phyloP scores from a whole-genome alignment of 1,140 invertebrate genomes.

The Sweltsa coloradensis region DNA sequence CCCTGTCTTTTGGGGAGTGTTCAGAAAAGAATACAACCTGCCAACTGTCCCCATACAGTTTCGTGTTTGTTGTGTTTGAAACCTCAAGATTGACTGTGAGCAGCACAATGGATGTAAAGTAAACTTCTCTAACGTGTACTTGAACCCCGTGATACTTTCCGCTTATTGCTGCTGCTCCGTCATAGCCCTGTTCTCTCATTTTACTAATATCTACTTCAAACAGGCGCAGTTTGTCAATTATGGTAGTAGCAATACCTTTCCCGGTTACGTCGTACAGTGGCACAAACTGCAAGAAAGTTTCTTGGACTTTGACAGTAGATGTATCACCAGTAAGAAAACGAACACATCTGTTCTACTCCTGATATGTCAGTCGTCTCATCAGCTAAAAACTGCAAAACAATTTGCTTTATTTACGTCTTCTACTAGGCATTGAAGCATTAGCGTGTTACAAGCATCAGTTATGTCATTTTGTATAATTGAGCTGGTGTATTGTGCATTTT shows the following conservation, averaged over 20 bases:
- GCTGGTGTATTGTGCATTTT: conserved; percentile 19
- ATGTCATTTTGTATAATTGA: conserved; percentile 22
- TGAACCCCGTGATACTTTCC: conserved; percentile 21
- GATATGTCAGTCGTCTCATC: conserved; percentile 22
- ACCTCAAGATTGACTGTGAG: conserved; percentile 22
- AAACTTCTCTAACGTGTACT: conserved; percentile 23
- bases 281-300: conserved; percentile 16
- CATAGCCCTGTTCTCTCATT: conserved; percentile 22
- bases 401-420: conserved; percentile 16
- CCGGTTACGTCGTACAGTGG: conserved; percentile 6
- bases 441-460: conserved; percentile 17
- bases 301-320: conserved; percentile 20
- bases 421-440: conserved; percentile 17
- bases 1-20: neutral
- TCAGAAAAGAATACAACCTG: conserved; percentile 12
- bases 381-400: conserved; percentile 18
- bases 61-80: conserved; percentile 2
- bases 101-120: conserved; percentile 22
- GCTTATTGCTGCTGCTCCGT: conserved; percentile 21
- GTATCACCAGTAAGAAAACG: conserved; percentile 17
- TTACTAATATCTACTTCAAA: no score
- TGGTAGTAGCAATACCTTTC: no score
- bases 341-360: conserved; percentile 22
- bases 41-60: conserved; percentile 13
- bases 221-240: no score